These are phyloP conservation scores for Gisinianus flammeolus DNA, from an alignment of 2,888 invertebrate genomes.

Conservation along the genomic window DNA sequence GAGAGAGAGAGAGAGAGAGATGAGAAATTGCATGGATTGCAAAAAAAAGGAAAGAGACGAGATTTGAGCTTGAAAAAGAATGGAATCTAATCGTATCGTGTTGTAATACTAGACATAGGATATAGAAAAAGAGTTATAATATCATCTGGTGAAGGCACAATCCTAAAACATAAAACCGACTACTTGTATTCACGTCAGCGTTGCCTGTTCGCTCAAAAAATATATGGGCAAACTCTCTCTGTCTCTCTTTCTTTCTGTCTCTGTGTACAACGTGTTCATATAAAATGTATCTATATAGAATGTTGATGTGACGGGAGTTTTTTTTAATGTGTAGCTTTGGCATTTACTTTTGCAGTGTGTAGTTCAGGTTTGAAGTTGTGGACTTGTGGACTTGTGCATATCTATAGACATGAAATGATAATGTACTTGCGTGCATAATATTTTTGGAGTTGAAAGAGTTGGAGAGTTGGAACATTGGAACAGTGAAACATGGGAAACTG, in stretches of 20 bases:
- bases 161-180: slow-evolving; percentile 14
- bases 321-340: not conserved
- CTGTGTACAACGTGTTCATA: not conserved
- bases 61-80: not conserved
- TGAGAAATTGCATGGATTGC: slow-evolving; percentile 35
- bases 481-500: slow-evolving; percentile 3
- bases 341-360: not conserved
- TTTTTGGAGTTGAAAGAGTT: not conserved
- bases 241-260: not conserved
- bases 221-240: not conserved
- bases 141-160: slow-evolving; percentile 21
- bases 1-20: slow-evolving; percentile 8
- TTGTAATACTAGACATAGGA: not conserved
- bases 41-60: slow-evolving; percentile 27
- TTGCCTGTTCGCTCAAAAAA: too few relatives aligned
- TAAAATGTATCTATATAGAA: not conserved
- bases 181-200: not conserved
- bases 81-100: too few relatives aligned
- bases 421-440: not conserved
- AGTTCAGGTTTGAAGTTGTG: not conserved
- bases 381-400: not conserved
- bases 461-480: not conserved
- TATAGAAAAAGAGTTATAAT: slow-evolving; percentile 24
- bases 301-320: not conserved
- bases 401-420: not conserved